Evolutionary conservation across 2,113 vertebrate species (phyloP).

Genomic region (Campylorhamphus procurvoides): DNA sequence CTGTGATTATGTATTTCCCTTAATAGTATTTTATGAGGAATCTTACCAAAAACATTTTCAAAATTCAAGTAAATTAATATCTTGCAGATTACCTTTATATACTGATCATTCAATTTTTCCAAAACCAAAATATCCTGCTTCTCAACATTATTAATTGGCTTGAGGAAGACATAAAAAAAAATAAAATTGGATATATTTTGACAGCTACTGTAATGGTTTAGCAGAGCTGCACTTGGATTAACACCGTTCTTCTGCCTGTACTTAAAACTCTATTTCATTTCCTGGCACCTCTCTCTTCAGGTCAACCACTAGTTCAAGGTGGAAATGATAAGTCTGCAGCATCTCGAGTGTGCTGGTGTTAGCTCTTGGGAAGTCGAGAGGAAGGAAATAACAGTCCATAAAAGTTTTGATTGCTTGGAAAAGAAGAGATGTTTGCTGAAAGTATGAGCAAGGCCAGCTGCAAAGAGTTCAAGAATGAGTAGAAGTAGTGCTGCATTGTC

Average conservation of each 20-base stretch:
- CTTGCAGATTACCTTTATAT: slow-evolving; percentile 55
- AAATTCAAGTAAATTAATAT: slow-evolving; percentile 58
- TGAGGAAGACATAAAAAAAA: not conserved
- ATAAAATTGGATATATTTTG: slow-evolving; percentile 3
- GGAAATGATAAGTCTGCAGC: slow-evolving; percentile 78
- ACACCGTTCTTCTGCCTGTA: slow-evolving; percentile 28
- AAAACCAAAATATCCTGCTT: slow-evolving; percentile 55
- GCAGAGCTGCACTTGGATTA: slow-evolving; percentile 39
- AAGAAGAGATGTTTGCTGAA: slow-evolving; percentile 47
- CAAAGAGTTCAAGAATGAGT: slow-evolving; percentile 28
- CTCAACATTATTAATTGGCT: slow-evolving; percentile 54
- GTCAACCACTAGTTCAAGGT: slow-evolving; percentile 76
- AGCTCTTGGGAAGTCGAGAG: slow-evolving; percentile 74
- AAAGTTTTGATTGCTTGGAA: slow-evolving; percentile 71
- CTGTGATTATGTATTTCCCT: slow-evolving; percentile 57
- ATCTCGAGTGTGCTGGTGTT: slow-evolving; percentile 69
- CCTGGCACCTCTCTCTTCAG: slow-evolving; percentile 65
- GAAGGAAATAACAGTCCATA: slow-evolving; percentile 76
- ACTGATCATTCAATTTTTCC: slow-evolving; percentile 52
- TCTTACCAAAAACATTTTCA: slow-evolving; percentile 56
- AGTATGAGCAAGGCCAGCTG: slow-evolving; percentile 55
- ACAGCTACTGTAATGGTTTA: slow-evolving; percentile 33
- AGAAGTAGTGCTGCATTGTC: slow-evolving; percentile 5
- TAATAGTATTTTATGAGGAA: slow-evolving; percentile 58
- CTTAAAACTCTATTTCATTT: slow-evolving; percentile 70